These are phyloP conservation scores for Orthonevra nobilis DNA, from an alignment of 2,888 invertebrate species.

Conservation along the genomic window DNA sequence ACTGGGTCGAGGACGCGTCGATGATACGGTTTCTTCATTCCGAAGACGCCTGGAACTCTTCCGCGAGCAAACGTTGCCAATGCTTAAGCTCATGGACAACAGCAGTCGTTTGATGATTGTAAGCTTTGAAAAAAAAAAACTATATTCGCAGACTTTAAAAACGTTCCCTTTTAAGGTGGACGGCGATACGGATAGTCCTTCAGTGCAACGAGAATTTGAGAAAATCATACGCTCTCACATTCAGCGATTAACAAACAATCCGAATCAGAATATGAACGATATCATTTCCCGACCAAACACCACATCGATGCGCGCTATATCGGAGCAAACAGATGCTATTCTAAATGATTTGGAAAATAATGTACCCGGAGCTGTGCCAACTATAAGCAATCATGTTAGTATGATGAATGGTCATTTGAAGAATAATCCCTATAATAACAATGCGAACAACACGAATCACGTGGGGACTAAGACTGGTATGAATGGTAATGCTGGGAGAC, in stretches of 20 bases:
- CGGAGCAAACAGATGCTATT: constrained; percentile 77
- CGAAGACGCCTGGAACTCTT: constrained; percentile 91
- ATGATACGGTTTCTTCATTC: constrained; percentile 93
- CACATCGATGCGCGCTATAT: constrained; percentile 38
- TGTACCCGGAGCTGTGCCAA: constrained; percentile 79
- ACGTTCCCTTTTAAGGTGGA: constrained; percentile 83
- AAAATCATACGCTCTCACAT: constrained; percentile 86
- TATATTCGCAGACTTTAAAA: not conserved
- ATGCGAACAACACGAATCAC: constrained; percentile 27
- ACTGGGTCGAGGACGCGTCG: constrained; percentile 89
- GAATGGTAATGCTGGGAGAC: constrained; percentile 77
- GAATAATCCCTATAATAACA: constrained; percentile 72
- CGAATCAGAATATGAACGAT: constrained; percentile 42
- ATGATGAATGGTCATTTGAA: constrained; percentile 79
- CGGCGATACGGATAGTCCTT: constrained; percentile 90
- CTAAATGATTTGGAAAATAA: constrained; percentile 79
- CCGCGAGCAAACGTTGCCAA: constrained; percentile 91
- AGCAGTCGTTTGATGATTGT: constrained; percentile 91
- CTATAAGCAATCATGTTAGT: constrained; percentile 80
- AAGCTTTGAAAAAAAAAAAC: constrained; percentile 78
- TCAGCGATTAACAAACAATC: constrained; percentile 81
- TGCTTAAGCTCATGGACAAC: constrained; percentile 92
- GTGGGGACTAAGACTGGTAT: constrained; percentile 71
- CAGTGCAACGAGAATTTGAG: constrained; percentile 89
- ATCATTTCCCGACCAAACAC: constrained; percentile 68